These are phyloP conservation scores for Stratiolaelaps scimitus DNA, from an alignment of 1,140 invertebrate genomes.

Conservation along the genomic window DNA sequence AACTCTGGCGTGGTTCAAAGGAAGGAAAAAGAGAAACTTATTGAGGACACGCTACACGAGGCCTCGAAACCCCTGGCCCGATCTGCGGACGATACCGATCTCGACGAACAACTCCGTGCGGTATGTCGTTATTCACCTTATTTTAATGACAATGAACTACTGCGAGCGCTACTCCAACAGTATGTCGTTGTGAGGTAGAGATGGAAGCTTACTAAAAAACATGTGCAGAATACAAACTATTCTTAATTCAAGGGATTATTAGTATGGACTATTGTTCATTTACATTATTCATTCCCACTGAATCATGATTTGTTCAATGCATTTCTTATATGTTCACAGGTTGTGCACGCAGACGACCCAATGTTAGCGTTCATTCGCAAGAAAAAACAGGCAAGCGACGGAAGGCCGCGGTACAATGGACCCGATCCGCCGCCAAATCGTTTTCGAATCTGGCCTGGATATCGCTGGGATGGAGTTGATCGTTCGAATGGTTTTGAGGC, in stretches of 20 bases:
- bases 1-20: slow-evolving; percentile 39
- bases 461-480: slow-evolving; percentile 96
- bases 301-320: no score
- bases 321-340: slow-evolving; percentile 38
- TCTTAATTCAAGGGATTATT: no score
- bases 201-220: neutral
- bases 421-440: slow-evolving; percentile 69
- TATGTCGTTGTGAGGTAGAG: neutral
- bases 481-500: slow-evolving; percentile 93
- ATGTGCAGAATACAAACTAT: slow-evolving; percentile 11
- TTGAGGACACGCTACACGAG: slow-evolving; percentile 62
- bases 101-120: slow-evolving; percentile 63
- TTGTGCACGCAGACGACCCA: slow-evolving; percentile 69
- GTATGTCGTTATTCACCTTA: slow-evolving; percentile 54
- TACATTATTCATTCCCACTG: no score
- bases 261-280: no score
- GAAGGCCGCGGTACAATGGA: slow-evolving; percentile 59
- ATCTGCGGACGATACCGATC: slow-evolving; percentile 71
- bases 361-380: slow-evolving; percentile 74
- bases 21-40: slow-evolving; percentile 52
- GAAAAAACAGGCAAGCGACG: slow-evolving; percentile 49
- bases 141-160: neutral
- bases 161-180: neutral
- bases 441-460: slow-evolving; percentile 76
- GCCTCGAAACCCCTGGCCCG: slow-evolving; percentile 78